These are phyloP conservation scores for Brachynemurus nebulosus DNA, from an alignment of 2,888 invertebrate species.

Conservation along the genomic window DNA sequence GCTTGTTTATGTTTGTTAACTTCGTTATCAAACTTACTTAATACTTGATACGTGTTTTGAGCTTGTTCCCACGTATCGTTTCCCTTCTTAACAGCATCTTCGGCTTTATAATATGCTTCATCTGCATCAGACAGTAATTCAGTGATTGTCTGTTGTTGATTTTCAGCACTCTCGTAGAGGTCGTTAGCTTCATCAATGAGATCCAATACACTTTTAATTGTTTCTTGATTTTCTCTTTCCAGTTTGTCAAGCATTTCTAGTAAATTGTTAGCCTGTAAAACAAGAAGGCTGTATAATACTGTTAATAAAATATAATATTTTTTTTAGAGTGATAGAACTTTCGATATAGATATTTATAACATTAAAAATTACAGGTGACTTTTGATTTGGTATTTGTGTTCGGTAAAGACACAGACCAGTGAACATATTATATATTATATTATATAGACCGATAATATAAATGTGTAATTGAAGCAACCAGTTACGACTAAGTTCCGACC, in stretches of 20 bases:
- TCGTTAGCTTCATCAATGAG: constrained; percentile 51
- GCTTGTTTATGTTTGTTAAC: constrained; percentile 72
- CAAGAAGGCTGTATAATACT: no score
- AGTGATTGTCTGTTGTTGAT: constrained; percentile 65
- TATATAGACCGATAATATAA: no score
- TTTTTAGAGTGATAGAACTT: no score
- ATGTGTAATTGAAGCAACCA: no score
- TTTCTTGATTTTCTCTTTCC: constrained; percentile 38
- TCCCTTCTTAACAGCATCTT: constrained; percentile 70
- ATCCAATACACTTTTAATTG: constrained; percentile 47
- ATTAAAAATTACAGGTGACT: not conserved
- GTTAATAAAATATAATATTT: no score
- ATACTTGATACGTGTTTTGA: constrained; percentile 60
- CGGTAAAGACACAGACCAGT: no score
- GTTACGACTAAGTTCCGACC: no score
- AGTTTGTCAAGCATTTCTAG: constrained; percentile 38
- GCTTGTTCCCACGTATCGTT: constrained; percentile 70
- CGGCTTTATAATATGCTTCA: constrained; percentile 58
- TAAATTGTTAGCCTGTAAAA: constrained; percentile 43
- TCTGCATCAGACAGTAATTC: constrained; percentile 69
- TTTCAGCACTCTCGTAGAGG: constrained; percentile 46
- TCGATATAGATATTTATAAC: no score
- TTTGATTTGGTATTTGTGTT: no score
- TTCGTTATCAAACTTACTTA: constrained; percentile 77
- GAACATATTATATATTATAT: no score